Evolutionary conservation across 2,888 invertebrate genomes (phyloP).

Genomic region (Physocephala rufipes): DNA sequence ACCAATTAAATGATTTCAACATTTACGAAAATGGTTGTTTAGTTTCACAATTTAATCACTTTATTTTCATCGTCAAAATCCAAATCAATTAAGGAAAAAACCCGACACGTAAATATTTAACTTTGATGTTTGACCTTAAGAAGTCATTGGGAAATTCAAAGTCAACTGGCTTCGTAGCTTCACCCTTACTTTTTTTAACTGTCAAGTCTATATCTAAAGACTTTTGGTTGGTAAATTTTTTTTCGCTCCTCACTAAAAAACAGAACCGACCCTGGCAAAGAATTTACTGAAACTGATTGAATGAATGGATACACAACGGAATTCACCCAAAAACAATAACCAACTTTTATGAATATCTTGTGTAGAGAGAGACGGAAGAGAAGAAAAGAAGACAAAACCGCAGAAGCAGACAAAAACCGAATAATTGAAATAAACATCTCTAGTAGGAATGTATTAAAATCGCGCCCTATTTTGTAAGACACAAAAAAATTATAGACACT

Average conservation of each 20-base stretch:
- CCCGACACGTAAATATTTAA: not conserved
- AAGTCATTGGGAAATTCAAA: slow-evolving; percentile 7
- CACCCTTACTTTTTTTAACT: slow-evolving; percentile 21
- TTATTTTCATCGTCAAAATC: not conserved
- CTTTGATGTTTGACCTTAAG: slow-evolving; percentile 22
- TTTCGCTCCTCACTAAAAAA: not conserved
- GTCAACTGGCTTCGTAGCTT: not conserved
- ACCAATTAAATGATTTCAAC: not conserved
- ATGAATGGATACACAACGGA: not conserved
- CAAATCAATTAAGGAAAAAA: not conserved
- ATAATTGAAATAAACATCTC: not conserved
- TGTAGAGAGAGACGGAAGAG: not conserved
- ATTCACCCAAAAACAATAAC: not conserved
- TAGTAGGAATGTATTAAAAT: not conserved
- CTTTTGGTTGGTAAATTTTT: too few relatives aligned
- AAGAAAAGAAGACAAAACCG: slow-evolving; percentile 8
- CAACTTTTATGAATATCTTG: not conserved
- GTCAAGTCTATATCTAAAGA: not conserved
- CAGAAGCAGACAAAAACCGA: not conserved
- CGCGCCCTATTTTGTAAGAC: not conserved
- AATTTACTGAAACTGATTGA: slow-evolving; percentile 17
- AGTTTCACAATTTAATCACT: not conserved
- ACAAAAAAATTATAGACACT: not conserved
- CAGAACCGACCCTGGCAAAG: slow-evolving; percentile 25
- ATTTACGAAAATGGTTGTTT: not conserved